These are phyloP conservation scores for Cochlearius cochlearius DNA, from an alignment of 2,113 vertebrate genomes.

Conservation along the genomic window DNA sequence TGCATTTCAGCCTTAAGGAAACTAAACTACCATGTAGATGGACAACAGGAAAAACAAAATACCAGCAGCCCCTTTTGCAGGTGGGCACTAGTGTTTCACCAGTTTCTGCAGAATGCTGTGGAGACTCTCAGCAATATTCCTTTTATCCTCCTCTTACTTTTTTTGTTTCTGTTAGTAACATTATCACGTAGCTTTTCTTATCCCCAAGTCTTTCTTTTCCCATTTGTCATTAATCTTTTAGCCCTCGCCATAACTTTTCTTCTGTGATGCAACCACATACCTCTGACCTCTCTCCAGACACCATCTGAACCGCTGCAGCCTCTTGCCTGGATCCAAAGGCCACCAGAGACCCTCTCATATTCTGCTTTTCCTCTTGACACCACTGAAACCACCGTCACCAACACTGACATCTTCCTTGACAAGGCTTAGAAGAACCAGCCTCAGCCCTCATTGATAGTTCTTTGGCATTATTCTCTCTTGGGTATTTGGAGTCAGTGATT, in stretches of 20 bases:
- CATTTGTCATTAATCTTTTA: not conserved
- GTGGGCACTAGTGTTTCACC: not conserved
- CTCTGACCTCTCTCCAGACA: not conserved
- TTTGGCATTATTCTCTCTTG: not conserved
- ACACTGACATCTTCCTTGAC: not conserved
- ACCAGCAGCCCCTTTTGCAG: not conserved
- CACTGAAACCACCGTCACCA: not conserved
- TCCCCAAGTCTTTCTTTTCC: not conserved
- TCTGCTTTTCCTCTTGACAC: not conserved
- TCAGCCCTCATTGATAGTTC: not conserved
- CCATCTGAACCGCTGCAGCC: not conserved
- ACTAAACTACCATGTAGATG: not conserved
- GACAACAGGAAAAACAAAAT: not conserved
- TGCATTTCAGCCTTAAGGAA: not conserved
- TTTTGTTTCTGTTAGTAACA: not conserved
- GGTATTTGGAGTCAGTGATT: not conserved
- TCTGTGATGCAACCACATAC: not conserved
- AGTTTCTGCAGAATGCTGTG: not conserved
- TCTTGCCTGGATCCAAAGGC: not conserved
- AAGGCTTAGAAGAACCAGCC: not conserved
- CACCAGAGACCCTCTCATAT: not conserved
- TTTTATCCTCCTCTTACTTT: not conserved
- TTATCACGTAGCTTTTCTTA: accelerated
- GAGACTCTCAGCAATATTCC: not conserved
- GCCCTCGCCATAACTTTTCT: not conserved